These are phyloP conservation scores for Manduca sexta DNA, from an alignment of 1,140 invertebrate genomes.

Conservation along the genomic window DNA sequence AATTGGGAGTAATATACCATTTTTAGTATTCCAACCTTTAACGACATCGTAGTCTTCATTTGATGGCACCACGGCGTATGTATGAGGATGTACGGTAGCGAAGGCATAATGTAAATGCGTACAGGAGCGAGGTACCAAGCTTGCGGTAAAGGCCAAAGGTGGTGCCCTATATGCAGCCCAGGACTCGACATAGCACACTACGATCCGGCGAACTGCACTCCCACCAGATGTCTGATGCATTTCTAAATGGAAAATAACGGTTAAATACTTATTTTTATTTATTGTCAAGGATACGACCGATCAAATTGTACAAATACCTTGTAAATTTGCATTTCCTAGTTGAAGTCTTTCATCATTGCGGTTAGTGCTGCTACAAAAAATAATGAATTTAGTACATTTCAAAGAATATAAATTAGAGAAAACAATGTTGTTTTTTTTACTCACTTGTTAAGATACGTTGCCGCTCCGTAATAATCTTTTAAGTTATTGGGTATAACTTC, in stretches of 20 bases:
- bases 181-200: constrained; percentile 82
- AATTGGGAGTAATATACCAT: background rate
- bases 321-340: constrained; percentile 57
- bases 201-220: constrained; percentile 30
- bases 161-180: constrained; percentile 78
- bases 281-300: background rate
- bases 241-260: constrained; percentile 26
- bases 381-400: background rate
- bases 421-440: constrained; percentile 7
- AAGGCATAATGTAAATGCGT: constrained; percentile 89
- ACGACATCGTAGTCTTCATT: constrained; percentile 75
- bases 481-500: constrained; percentile 17
- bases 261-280: background rate
- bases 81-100: constrained; percentile 80
- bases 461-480: constrained; percentile 59
- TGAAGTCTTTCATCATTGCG: constrained; percentile 49
- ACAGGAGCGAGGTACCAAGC: constrained; percentile 82
- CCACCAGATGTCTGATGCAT: constrained; percentile 52
- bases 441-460: constrained; percentile 55
- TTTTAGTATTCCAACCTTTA: constrained; percentile 58
- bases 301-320: constrained; percentile 36
- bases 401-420: background rate
- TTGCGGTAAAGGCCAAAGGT: constrained; percentile 78
- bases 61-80: constrained; percentile 74
- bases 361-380: constrained; percentile 26